Evolutionary conservation across 2,113 vertebrate genomes (phyloP).

Genomic region (Sphaerodactylus townsendi): DNA sequence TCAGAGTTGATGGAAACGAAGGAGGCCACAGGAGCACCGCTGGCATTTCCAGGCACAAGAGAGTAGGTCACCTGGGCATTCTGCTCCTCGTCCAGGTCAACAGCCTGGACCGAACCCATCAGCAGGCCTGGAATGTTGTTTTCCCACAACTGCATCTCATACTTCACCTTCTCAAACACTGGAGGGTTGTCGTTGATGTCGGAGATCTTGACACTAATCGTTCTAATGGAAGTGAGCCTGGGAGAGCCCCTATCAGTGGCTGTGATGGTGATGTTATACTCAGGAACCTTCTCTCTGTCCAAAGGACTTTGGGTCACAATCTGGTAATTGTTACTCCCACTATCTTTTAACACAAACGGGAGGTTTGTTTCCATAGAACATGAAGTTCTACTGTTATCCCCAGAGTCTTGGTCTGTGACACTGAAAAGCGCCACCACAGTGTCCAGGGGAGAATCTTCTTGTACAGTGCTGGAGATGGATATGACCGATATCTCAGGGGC

Average conservation of each 20-base stretch:
- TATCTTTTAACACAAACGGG: slow-evolving; percentile 64
- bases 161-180: slow-evolving; percentile 53
- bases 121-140: slow-evolving; percentile 69
- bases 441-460: slow-evolving; percentile 56
- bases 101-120: slow-evolving; percentile 49
- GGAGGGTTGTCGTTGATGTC: slow-evolving; percentile 71
- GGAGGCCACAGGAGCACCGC: background rate
- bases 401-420: slow-evolving; percentile 68
- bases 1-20: slow-evolving; percentile 77
- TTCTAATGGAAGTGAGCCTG: slow-evolving; percentile 47
- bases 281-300: slow-evolving; percentile 69
- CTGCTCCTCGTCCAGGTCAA: slow-evolving; percentile 31
- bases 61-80: slow-evolving; percentile 33
- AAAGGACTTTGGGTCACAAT: slow-evolving; percentile 64
- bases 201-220: slow-evolving; percentile 57
- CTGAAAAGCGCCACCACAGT: slow-evolving; percentile 70
- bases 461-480: slow-evolving; percentile 74
- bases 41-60: slow-evolving; percentile 58
- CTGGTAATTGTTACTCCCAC: slow-evolving; percentile 70
- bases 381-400: slow-evolving; percentile 66
- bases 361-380: slow-evolving; percentile 60
- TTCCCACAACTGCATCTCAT: slow-evolving; percentile 26
- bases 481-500: slow-evolving; percentile 79
- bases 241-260: slow-evolving; percentile 65
- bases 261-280: slow-evolving; percentile 65